A percentile compares a stretch with the other conserved stretches of the same genome.
Conservation (phyloP, 2,797 vertebrate species). For the Sparidentex hasta region DNA sequence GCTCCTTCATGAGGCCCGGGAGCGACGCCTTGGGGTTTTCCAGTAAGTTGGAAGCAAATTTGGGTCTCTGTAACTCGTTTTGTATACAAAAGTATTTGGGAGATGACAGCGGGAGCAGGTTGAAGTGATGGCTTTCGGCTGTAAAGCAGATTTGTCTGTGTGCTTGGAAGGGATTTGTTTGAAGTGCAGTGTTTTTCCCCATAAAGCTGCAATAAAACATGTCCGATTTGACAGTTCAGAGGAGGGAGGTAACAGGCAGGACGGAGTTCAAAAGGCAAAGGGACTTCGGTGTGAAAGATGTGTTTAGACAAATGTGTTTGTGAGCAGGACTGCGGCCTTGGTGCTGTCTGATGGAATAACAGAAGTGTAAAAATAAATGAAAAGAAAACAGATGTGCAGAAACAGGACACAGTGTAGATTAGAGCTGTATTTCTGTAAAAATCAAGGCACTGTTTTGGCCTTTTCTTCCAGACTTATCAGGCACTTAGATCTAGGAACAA, state of each 20-base stretch:
- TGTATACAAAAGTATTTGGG: conserved; percentile 9
- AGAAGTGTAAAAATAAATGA: neutral
- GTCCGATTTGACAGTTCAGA: conserved; percentile 24
- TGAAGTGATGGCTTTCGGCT: conserved; percentile 24
- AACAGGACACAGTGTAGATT: neutral
- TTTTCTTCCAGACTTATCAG: neutral
- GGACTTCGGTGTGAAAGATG: conserved; percentile 4
- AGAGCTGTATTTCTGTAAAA: neutral
- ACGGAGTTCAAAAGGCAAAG: conserved; percentile 14
- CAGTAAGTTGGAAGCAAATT: conserved; percentile 85
- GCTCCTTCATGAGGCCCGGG: conserved; percentile 91
- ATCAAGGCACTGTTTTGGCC: neutral
- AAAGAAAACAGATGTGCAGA: neutral
- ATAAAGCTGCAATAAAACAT: conserved; percentile 26
- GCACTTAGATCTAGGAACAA: neutral
- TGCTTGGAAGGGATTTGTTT: conserved; percentile 3
- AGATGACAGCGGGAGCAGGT: neutral
- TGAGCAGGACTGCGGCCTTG: neutral
- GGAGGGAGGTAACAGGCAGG: conserved; percentile 16
- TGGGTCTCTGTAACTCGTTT: conserved; percentile 2
- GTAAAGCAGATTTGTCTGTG: conserved; percentile 11
- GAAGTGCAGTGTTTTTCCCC: conserved; percentile 15
- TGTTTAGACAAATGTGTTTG: conserved; percentile 18
- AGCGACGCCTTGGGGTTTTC: conserved; percentile 89
- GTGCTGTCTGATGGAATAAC: conserved; percentile 3